Percentiles rank a stretch among this genome's conserved stretches.
These are phyloP conservation scores for Drosophila ustulata DNA, from an alignment of 2,888 invertebrate genomes.

Conservation along the genomic window DNA sequence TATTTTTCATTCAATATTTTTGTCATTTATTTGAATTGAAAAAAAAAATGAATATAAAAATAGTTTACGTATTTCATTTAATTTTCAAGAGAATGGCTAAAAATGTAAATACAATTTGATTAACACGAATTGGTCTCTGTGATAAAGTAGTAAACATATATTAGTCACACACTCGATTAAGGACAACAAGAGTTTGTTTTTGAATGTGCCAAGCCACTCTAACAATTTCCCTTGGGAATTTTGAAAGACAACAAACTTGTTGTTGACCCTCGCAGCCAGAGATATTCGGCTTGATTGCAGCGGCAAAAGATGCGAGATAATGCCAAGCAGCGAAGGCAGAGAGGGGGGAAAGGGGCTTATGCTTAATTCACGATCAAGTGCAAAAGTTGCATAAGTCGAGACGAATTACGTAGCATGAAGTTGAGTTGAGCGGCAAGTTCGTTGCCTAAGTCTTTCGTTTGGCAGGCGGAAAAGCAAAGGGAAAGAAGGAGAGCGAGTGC, in stretches of 20 bases:
- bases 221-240: slow-evolving; percentile 1
- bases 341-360: not conserved
- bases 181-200: not conserved
- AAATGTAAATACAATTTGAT: too few relatives aligned
- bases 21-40: too few relatives aligned
- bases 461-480: slow-evolving; percentile 14
- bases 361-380: slow-evolving; percentile 28
- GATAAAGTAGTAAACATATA: too few relatives aligned
- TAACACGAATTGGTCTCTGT: not conserved
- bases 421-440: slow-evolving; percentile 51
- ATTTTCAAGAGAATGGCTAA: too few relatives aligned
- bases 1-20: too few relatives aligned
- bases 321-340: not conserved
- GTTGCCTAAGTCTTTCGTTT: slow-evolving; percentile 74
- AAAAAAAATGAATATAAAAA: too few relatives aligned
- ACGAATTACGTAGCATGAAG: slow-evolving; percentile 21
- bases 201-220: not conserved
- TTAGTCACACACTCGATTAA: not conserved
- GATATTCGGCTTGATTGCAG: not conserved
- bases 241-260: not conserved
- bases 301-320: not conserved
- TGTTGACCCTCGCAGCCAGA: not conserved
- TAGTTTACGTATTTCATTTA: too few relatives aligned
- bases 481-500: slow-evolving; percentile 7
- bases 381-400: slow-evolving; percentile 15